Conservation (phyloP, 30 jellyfish, hydroid and myxozoan genomes). For the Aurelia aurita region DNA sequence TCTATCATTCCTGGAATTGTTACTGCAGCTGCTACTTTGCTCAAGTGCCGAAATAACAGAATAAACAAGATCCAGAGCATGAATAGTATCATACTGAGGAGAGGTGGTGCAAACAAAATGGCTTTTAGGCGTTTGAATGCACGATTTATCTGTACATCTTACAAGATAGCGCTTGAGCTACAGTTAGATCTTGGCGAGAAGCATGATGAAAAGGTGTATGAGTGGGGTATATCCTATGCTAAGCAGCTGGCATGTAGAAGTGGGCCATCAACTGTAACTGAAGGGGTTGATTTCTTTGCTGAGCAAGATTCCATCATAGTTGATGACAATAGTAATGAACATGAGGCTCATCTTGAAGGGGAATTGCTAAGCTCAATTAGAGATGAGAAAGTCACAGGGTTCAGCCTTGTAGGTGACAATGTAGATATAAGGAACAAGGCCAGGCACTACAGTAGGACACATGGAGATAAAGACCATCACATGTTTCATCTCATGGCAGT, state of each 20-base stretch:
- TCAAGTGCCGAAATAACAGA: not conserved
- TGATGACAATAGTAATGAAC: no score
- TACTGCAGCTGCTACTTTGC: not conserved
- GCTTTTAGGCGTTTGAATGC: not conserved
- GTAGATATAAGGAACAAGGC: conserved; percentile 2
- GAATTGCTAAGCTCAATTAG: no score
- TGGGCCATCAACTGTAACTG: not conserved
- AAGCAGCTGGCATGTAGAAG: not conserved
- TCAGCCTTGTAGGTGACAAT: conserved; percentile 10
- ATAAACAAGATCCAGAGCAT: not conserved
- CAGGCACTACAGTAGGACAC: conserved; percentile 22
- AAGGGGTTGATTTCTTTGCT: not conserved
- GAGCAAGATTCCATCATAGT: no score
- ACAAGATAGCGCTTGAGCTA: not conserved
- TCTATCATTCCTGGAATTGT: not conserved
- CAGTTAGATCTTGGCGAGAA: not conserved
- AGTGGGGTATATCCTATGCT: not conserved
- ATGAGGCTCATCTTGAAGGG: no score
- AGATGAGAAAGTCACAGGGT: not conserved
- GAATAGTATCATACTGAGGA: not conserved
- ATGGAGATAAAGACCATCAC: conserved; percentile 32
- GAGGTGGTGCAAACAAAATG: conserved; percentile 13
- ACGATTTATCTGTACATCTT: not conserved
- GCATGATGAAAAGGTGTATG: not conserved
- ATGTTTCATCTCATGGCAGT: conserved; percentile 16